Conservation (phyloP, 2,797 vertebrate genomes). For the Thaleichthys pacificus region DNA sequence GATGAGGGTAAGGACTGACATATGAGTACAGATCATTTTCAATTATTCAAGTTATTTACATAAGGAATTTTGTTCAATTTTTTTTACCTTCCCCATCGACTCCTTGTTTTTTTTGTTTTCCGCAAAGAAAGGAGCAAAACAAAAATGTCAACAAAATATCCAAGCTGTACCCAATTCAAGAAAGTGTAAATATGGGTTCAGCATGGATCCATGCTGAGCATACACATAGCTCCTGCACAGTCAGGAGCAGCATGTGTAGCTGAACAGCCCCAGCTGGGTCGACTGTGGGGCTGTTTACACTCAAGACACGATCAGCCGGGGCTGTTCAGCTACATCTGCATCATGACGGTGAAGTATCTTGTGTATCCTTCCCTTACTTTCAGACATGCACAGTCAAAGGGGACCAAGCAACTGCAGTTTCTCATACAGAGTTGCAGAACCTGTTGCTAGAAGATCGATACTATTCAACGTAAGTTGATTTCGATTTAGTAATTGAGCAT, state of each 20-base stretch:
- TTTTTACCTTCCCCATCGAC: conserved; percentile 89
- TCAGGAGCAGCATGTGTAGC: background rate
- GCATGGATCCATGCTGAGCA: conserved; percentile 69
- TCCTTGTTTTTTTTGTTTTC: conserved; percentile 79
- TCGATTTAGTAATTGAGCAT: background rate
- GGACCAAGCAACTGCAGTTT: conserved; percentile 38
- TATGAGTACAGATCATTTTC: conserved; percentile 61
- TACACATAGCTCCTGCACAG: conserved; percentile 40
- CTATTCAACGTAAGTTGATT: background rate
- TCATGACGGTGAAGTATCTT: no score
- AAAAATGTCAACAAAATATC: conserved; percentile 67
- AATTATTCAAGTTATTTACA: background rate
- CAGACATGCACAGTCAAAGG: conserved; percentile 37
- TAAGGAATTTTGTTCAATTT: conserved; percentile 41
- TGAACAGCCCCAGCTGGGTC: background rate
- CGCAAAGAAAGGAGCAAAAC: conserved; percentile 75
- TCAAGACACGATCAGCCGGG: background rate
- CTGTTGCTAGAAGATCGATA: conserved; percentile 43
- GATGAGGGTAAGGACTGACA: conserved; percentile 36
- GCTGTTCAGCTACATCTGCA: no score
- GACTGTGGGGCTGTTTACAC: background rate
- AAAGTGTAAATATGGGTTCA: conserved; percentile 60
- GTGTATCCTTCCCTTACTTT: background rate
- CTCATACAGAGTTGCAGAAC: conserved; percentile 65
- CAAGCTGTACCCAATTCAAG: conserved; percentile 64